Base-by-base conservation (phyloP, 2,113 vertebrate genomes). In the Dendropsophus ebraccatus region DNA sequence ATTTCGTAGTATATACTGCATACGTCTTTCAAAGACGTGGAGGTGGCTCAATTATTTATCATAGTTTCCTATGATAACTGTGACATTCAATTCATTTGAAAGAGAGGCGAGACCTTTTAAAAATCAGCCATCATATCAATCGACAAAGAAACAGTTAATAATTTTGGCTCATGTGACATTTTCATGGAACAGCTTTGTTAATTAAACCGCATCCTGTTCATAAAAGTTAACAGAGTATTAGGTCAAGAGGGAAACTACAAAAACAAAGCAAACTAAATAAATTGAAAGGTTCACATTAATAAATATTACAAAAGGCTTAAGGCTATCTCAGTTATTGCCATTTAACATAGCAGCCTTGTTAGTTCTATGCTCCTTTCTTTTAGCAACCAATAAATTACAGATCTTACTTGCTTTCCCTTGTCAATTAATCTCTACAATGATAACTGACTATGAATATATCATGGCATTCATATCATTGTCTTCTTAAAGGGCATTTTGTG, bases 251-350 rank as follows among this genome's bases (percentile, higher is more conserved):
- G 25, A 72, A 32, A 56, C 65, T 32, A 79, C 84, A 79, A 81
- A 72, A 72, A 52, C 47, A 58, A 86, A 86, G 84, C 76, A 80
- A 86, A 60, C 76, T 60, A 81, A 86, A 60, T 86, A 86, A 86
- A 86, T 86, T 86, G 84, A 86, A 86, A 86, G 52, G 84, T 76
- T 86, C 76, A 60, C 76, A 86, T 86, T 80, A 86, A 86, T 86
- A 86, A 86, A 86, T 86, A 80, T 80, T 80, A 79, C 76, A 86
- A 69, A 76, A 86, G 32, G 84, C 84, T 86, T 73, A 37, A 41
- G 77, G 76, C 84, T 80, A 86, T 56, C 47, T 72, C n/a, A 45
- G 62, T 47, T 17, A 80, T 72, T 86, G 76, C 84, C 84, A 70
- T 86, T 86, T 86, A 79, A 79, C 75, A 79, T 80, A 50, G 73